Percentiles rank a stretch among this genome's conserved stretches.
These are phyloP conservation scores for Pao palembangensis DNA, from an alignment of 2,113 vertebrate species.

Conservation along the genomic window DNA sequence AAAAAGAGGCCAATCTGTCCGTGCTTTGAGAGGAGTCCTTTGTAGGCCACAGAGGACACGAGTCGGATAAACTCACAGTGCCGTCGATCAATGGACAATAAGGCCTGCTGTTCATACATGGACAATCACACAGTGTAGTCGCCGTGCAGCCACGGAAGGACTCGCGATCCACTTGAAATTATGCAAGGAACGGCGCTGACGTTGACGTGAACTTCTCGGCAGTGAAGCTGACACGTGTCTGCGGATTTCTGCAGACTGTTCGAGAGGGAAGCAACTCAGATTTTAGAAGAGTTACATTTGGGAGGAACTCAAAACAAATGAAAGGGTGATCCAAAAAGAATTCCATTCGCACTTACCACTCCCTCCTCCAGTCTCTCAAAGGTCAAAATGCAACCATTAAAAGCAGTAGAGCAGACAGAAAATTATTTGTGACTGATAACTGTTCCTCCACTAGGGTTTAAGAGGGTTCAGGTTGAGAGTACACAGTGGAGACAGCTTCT, in stretches of 20 bases:
- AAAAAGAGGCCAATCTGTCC: slow-evolving; percentile 53
- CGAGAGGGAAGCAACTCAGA: slow-evolving; percentile 31
- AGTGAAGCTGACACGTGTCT: slow-evolving; percentile 29
- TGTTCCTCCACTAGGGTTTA: neutral
- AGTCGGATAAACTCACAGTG: slow-evolving; percentile 58
- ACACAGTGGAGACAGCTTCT: neutral
- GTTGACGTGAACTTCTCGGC: slow-evolving; percentile 6
- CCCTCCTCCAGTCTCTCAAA: slow-evolving; percentile 30
- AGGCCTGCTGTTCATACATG: slow-evolving; percentile 48
- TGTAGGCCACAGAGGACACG: slow-evolving; percentile 59
- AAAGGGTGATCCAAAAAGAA: slow-evolving; percentile 35
- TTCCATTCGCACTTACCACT: slow-evolving; percentile 47
- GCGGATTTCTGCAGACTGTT: slow-evolving; percentile 37
- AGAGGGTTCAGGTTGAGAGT: slow-evolving; percentile 31
- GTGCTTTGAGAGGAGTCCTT: slow-evolving; percentile 55
- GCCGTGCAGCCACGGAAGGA: slow-evolving; percentile 36
- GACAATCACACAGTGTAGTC: slow-evolving; percentile 59
- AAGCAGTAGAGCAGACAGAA: slow-evolving; percentile 62
- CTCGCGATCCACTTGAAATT: slow-evolving; percentile 38
- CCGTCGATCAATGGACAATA: slow-evolving; percentile 57
- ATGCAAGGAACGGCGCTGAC: slow-evolving; percentile 23
- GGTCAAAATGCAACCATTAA: slow-evolving; percentile 64
- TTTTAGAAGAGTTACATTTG: slow-evolving; percentile 39
- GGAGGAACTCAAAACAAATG: slow-evolving; percentile 48
- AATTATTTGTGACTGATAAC: slow-evolving; percentile 54